These are phyloP conservation scores for Pharmacophagus antenor DNA, from an alignment of 2,888 invertebrate genomes.

Conservation along the genomic window DNA sequence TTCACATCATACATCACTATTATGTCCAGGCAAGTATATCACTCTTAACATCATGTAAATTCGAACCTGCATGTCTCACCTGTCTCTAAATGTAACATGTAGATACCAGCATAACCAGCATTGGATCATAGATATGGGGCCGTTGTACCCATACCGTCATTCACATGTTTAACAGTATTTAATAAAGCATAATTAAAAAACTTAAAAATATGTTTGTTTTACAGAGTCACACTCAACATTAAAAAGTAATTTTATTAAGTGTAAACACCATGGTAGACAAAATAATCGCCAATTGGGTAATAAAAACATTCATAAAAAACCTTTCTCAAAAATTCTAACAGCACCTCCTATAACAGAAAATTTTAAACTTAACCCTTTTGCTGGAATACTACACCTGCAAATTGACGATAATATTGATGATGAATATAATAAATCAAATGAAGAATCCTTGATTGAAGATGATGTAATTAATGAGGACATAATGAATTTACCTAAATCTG, in stretches of 20 bases:
- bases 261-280: slow-evolving; percentile 5
- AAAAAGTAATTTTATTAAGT: slow-evolving; percentile 7
- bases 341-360: background rate
- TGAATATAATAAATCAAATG: slow-evolving; percentile 34
- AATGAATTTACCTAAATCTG: slow-evolving; percentile 24
- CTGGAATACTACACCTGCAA: slow-evolving; percentile 66
- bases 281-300: slow-evolving; percentile 9
- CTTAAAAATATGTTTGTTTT: slow-evolving; percentile 1
- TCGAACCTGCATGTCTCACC: too few species aligned
- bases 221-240: slow-evolving; percentile 13
- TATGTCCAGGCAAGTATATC: too few species aligned
- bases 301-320: slow-evolving; percentile 13
- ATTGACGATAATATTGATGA: slow-evolving; percentile 42
- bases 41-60: too few species aligned
- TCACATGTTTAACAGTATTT: too few species aligned
- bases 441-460: slow-evolving; percentile 57
- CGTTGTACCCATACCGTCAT: too few species aligned
- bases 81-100: too few species aligned
- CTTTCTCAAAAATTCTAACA: slow-evolving; percentile 25
- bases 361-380: slow-evolving; percentile 66
- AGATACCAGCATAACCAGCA: too few species aligned
- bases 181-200: background rate
- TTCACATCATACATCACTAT: too few species aligned
- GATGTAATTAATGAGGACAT: slow-evolving; percentile 44
- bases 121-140: too few species aligned